Base-by-base conservation (phyloP, 2,888 invertebrate species). In the Tineola bisselliella region DNA sequence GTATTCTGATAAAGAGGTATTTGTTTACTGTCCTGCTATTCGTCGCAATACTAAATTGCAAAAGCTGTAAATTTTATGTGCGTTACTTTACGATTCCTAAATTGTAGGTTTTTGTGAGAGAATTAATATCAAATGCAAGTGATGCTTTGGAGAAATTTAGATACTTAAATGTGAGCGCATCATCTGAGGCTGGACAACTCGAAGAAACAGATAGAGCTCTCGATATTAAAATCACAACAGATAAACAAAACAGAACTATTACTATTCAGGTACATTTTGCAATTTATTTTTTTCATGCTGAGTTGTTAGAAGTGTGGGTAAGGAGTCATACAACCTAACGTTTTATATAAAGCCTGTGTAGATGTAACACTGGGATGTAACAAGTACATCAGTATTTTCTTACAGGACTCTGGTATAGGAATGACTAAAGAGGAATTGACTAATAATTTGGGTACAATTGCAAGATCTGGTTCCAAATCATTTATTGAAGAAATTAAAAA, bases 91-190 rank as follows among this genome's bases (percentile, higher is more conserved):
- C 8, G 8, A 6, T 38, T n/a, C 15, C 1, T 48, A 48, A 17
- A 5, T 48, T 73, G 63, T 69, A 94, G 94, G 97, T 99, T 8
- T 99, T 99, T 75, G 92, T 99, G 11, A 90, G 98, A 66, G 98
- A 99, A 78, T 82, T 99, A 44, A 95, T 99, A 65, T 98, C 98
- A 0, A 99, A 99, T 86, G 94, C 97, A 0, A 98, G 97, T 77
- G 98, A 99, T 90, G 98, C 98, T 12, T 84, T 99, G 63, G 98
- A 99, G 77, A 99, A 98, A 78, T 91, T 98, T 66, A 88, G 97
- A 1, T 97, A 97, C 71, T 74, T 93, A 12, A 89, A 91, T 67
- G 81, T 94, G 58, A 89, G 89, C 59, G 84, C 89, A 4, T 83
- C 83, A 10, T 81, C 88, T 3, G 87, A 89, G 19, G 77, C 82